Conservation (phyloP, 92 coral and sea anemone species). For the Palythoa heliodiscus region DNA sequence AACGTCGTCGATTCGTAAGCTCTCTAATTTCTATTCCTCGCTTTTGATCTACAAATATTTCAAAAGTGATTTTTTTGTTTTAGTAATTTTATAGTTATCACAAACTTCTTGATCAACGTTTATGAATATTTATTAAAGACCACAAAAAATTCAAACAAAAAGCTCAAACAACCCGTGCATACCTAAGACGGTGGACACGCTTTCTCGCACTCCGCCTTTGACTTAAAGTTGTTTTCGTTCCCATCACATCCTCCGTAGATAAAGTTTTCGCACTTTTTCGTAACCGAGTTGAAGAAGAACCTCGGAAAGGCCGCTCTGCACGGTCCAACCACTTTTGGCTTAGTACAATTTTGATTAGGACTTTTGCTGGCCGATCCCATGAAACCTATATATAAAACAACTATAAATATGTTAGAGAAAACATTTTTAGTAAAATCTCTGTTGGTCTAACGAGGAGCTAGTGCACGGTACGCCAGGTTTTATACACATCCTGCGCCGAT, state of each 20-base stretch:
- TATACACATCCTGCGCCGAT: too few species aligned
- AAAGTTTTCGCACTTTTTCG: conserved; percentile 1
- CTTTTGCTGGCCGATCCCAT: conserved; percentile 2
- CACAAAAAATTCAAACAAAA: background rate
- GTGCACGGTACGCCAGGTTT: too few species aligned
- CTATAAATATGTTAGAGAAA: conserved; percentile 19
- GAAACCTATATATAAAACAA: conserved; percentile 36
- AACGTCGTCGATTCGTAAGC: too few species aligned
- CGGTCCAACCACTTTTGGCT: background rate
- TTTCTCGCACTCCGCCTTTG: conserved; percentile 13
- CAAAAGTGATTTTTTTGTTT: too few species aligned
- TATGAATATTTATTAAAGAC: background rate
- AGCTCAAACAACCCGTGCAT: background rate
- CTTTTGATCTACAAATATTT: too few species aligned
- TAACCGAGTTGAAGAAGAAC: background rate
- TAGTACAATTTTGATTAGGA: background rate
- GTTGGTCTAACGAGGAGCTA: background rate
- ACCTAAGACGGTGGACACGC: background rate
- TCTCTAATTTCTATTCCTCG: too few species aligned
- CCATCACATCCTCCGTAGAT: conserved; percentile 27
- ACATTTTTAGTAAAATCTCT: background rate
- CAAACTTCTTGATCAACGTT: too few species aligned
- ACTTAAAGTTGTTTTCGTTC: conserved; percentile 11
- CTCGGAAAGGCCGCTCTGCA: conserved; percentile 40
- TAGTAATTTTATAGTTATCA: too few species aligned